Evolutionary conservation across 2,113 vertebrate species (phyloP), one percentile per base, ranked within the genome.

Genomic region (Echinops telfairi): DNA sequence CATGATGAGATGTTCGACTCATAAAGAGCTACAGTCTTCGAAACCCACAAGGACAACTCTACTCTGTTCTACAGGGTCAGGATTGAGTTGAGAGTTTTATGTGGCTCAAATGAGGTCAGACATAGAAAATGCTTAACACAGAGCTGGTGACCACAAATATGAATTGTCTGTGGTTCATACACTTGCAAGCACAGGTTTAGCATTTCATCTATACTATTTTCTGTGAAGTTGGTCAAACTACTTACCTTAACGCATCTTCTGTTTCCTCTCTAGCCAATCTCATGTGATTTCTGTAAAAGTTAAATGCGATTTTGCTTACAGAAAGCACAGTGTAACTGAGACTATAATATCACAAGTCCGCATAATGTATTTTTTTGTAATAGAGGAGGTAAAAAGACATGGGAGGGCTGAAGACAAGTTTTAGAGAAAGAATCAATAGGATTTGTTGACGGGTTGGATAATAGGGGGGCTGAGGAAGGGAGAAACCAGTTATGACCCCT

Each of bases 71-170:
- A 53, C 47, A 53, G 47, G 47, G 47, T 53, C 47, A 53, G 47
- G 10, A 53, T 53, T 53, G 47, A 53, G 9, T 53, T 53, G 60
- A 25, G 16, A 62, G 60, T 23, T 25, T 62, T 62, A 5, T 25
- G 17, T 62, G 43, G 43, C 40, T 77, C 83, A 78, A 86, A 78
- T 83, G 47, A 73, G 40, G 66, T 60, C 80, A 91, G 68, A 64
- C n/a, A 58, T 81, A 64, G 60, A 62, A 86, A 92, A 81, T 92
- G 23, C 33, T 86, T 94, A 78, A 70, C n/a, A 76, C 38, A 78
- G 15, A 57, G 40, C 16, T 38, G 14, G 12, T 40, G 78, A 71
- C 75, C 8, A 60, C 71, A 84, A 81, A 94, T 77, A 22, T 70
- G 57, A 83, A 20, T 43, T 77, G 38, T 90, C 40, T 38, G 40